Base-by-base conservation (phyloP, 2,113 vertebrate genomes). In the Pionites leucogaster region DNA sequence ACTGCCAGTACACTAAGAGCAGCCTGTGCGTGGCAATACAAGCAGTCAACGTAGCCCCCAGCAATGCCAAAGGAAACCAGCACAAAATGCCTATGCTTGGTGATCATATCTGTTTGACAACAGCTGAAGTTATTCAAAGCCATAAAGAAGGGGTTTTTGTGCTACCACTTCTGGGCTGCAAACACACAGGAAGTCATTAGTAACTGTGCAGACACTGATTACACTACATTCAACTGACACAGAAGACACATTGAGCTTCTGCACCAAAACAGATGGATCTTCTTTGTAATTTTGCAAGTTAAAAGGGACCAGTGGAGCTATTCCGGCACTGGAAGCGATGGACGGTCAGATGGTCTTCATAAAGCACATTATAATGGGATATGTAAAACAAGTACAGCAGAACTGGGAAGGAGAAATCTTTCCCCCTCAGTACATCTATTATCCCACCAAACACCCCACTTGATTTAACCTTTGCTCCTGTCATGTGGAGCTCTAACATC, bases 1-100 rank as follows among this genome's bases (percentile, higher is more conserved):
- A 82, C 22, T 50, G 44, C 20, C 60, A 87, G 46, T 4, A 25
- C 49, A 28, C 41, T 8, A 3, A 79, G 4, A 82, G 49, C 24
- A 46, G 62, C 22, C 71, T 11, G 5, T 10, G 24, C 13, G 17
- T 0, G 0, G 62, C 67, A 83, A 2, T 10, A 33, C 47, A 47
- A 13, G 16, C 63, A 81, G 59, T 6, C 68, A 74, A 28, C 37
- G 47, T 0, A n/a, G 68, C 27, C 89, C 88, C 27, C 68, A 92
- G 31, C 16, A 57, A 13, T 0, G 6, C 53, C 52, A 72, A 47
- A 92, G 57, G 64, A 1, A 8, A 57, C 16, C 10, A 9, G 39
- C 33, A 41, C 6, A 1, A 77, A 88, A 77, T 2, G 18, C 22
- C 71, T 22, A 1, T 3, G 35, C 62, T 57, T 65, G 44, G 35